Evolutionary conservation across 2,113 vertebrate genomes (phyloP).

Genomic region (Sardina pilchardus): DNA sequence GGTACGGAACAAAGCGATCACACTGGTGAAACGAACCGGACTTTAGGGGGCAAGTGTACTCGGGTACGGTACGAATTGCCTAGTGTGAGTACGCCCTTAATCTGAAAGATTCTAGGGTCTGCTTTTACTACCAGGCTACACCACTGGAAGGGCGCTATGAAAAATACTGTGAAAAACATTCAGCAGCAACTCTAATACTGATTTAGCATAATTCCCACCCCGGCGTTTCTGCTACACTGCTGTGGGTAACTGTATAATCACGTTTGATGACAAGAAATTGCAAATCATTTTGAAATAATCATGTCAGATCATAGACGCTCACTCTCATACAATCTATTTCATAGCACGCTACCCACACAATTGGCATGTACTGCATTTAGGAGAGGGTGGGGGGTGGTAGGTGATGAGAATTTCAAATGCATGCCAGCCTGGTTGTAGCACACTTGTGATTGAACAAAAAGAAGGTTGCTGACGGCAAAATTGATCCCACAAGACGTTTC

Average conservation of each 20-base stretch:
- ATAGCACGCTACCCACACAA: constrained; percentile 6
- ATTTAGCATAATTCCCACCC: not conserved
- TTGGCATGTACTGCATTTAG: not conserved
- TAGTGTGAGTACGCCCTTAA: too few relatives aligned
- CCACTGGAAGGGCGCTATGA: too few relatives aligned
- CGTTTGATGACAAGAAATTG: constrained; percentile 1
- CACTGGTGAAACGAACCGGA: too few relatives aligned
- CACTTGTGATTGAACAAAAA: not conserved
- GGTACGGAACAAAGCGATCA: too few relatives aligned
- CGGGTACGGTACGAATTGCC: too few relatives aligned
- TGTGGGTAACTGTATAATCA: constrained; percentile 3
- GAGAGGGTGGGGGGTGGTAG: not conserved
- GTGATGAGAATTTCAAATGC: not conserved
- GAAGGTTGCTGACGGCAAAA: not conserved
- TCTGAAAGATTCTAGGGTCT: too few relatives aligned
- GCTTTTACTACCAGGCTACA: too few relatives aligned
- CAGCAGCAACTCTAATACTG: not conserved
- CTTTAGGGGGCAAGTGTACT: too few relatives aligned
- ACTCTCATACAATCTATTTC: not conserved
- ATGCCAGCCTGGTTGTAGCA: not conserved
- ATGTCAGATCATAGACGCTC: not conserved
- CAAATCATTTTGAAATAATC: constrained; percentile 8
- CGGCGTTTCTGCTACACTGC: not conserved
- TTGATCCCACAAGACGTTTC: not conserved
- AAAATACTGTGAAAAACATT: not conserved